Percentiles rank a stretch among this genome's conserved stretches.
These are phyloP conservation scores for Mus minutoides DNA, from an alignment of 2,797 vertebrate species.

Conservation along the genomic window DNA sequence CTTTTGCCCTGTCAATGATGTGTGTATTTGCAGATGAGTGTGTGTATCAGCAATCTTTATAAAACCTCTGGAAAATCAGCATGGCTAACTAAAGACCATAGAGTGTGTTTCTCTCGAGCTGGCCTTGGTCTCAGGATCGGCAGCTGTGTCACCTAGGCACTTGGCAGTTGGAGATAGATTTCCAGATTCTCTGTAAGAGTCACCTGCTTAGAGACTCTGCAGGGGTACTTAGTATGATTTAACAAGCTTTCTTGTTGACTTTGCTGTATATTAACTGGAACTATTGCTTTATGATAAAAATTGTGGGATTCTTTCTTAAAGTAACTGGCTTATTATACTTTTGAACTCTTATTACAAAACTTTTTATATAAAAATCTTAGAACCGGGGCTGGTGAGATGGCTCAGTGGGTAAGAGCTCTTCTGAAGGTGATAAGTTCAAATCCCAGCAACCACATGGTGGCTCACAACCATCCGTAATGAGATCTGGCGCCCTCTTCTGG, in stretches of 20 bases:
- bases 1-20: not conserved
- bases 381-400: too few relatives aligned
- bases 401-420: too few relatives aligned
- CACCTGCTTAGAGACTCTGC: not conserved
- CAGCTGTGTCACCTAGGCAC: not conserved
- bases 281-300: not conserved
- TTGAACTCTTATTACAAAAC: not conserved
- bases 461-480: too few relatives aligned
- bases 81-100: not conserved
- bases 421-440: too few relatives aligned
- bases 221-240: not conserved
- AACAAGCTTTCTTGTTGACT: not conserved
- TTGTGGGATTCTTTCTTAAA: not conserved
- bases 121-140: not conserved
- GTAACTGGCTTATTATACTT: not conserved
- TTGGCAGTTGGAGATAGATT: not conserved
- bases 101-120: not conserved
- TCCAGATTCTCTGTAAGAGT: not conserved
- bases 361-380: not conserved
- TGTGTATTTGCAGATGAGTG: not conserved
- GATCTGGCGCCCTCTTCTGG: too few relatives aligned
- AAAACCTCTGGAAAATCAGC: not conserved
- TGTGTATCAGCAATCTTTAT: not conserved
- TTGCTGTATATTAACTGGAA: not conserved
- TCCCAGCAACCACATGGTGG: too few relatives aligned